Evolutionary conservation across 2,113 vertebrate genomes (phyloP), one percentile per base, ranked within the genome.

Genomic region (Scatophagus argus): DNA sequence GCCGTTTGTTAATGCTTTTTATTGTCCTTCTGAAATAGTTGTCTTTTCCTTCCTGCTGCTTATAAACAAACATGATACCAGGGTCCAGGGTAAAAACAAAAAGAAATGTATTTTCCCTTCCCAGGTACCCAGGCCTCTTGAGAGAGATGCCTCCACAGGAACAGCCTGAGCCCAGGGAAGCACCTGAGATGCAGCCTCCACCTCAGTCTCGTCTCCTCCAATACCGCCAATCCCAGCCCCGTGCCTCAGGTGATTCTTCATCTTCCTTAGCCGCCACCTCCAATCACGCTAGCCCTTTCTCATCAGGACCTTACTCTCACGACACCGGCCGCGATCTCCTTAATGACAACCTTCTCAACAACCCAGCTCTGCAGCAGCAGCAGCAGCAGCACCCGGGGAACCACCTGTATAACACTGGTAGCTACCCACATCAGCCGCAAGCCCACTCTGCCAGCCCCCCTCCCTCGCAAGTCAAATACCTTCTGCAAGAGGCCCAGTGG

Each of bases 121-220:
- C 31, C 85, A 99, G 98, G 91, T 97, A 98, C 93, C 97, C 98
- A 27, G 97, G 97, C 81, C 94, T 98, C 82, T 92, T 99, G 81
- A 95, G 97, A 93, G 98, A 99, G 72, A 95, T 98, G 78, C 96
- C 95, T 39, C 94, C 96, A 46, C 96, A 96, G 52, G 98, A 98
- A 55, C 95, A 95, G 2, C 91, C 93, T 32, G 97, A 98, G 86
- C 94, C 93, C 32, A 95, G 97, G 75, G 98, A 99, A 69, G 87
- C 92, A 5, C 66, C 94, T 7, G 98, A 99, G 67, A 97, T 99
- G 96, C 97, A 97, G 6, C 98, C 98, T 36, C 98, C 98, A 32
- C 97, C 97, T 25, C 98, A 99, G 74, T 99, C 98, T 17, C 97
- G 98, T 74, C 96, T 99, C 88, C 94, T 99, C 88, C 98, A 99